A percentile compares a stretch with the other conserved stretches of the same genome.
Evolutionary conservation across 2,797 vertebrate species (phyloP).

Genomic region (Rhadinocentrus ornatus): DNA sequence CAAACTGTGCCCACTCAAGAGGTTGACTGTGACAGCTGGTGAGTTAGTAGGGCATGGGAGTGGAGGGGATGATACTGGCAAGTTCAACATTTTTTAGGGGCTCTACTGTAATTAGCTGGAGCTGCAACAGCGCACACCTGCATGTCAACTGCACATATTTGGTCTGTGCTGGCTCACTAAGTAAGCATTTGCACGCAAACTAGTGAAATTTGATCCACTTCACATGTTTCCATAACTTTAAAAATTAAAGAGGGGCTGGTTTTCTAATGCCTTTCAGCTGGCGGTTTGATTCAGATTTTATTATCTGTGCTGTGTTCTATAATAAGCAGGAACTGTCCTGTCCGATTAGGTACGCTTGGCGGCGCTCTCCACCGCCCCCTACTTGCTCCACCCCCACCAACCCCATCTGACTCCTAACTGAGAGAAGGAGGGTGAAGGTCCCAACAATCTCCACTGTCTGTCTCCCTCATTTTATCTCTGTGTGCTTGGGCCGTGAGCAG

Average conservation of each 20-base stretch:
- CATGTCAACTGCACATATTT: conserved; percentile 70
- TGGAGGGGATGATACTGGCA: conserved; percentile 12
- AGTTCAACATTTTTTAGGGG: conserved; percentile 26
- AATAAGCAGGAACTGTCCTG: conserved; percentile 94
- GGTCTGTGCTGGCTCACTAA: conserved; percentile 79
- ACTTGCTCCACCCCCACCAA: conserved; percentile 49
- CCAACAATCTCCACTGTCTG: conserved; percentile 52
- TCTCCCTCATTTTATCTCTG: conserved; percentile 12
- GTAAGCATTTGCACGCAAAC: conserved; percentile 91
- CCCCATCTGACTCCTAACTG: conserved; percentile 45
- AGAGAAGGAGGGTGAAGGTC: conserved; percentile 66
- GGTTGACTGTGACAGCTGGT: conserved; percentile 69
- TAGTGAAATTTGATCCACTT: conserved; percentile 88
- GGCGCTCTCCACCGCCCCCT: conserved; percentile 51
- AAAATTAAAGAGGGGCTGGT: conserved; percentile 90
- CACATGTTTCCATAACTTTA: conserved; percentile 90
- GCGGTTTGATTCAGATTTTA: conserved; percentile 92
- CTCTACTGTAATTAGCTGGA: conserved; percentile 82
- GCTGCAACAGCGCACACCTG: conserved; percentile 79
- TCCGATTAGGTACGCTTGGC: conserved; percentile 89
- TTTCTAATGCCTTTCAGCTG: conserved; percentile 81
- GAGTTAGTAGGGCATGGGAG: conserved; percentile 46
- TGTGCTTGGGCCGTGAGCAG: conserved; percentile 21
- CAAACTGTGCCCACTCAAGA: conserved; percentile 82
- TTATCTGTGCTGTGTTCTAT: conserved; percentile 89